These are phyloP conservation scores for Notiomystis cincta DNA, from an alignment of 2,113 vertebrate genomes.

Conservation along the genomic window DNA sequence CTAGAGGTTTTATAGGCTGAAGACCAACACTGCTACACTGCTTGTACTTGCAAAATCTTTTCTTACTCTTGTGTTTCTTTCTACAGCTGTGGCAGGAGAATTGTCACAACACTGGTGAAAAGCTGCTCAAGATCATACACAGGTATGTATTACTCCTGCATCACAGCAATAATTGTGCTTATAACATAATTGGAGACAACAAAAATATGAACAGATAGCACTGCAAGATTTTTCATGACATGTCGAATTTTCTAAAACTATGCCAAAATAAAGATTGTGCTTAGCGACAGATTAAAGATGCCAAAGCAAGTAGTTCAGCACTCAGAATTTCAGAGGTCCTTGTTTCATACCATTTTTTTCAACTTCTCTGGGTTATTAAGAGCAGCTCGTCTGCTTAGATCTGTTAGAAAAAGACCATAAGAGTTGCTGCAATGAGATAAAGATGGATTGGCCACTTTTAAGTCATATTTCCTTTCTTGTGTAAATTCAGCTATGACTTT, in stretches of 20 bases:
- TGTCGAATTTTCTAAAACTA: neutral
- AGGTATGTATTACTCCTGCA: neutral
- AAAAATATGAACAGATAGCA: neutral
- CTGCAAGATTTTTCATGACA: neutral
- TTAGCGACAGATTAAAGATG: neutral
- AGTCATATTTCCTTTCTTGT: constrained; percentile 52
- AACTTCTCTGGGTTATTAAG: neutral
- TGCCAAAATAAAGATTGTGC: neutral
- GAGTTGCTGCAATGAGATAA: constrained; percentile 21
- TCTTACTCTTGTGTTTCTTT: neutral
- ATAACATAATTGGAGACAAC: fast-evolving
- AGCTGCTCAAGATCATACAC: neutral
- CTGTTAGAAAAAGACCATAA: neutral
- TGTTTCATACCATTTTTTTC: neutral
- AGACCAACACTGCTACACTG: neutral
- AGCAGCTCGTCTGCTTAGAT: neutral
- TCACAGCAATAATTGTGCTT: neutral
- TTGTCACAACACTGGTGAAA: neutral
- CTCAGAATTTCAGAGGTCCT: constrained; percentile 4
- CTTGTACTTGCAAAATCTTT: neutral
- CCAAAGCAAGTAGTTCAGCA: neutral
- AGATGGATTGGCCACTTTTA: constrained; percentile 44
- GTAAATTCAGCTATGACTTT: constrained; percentile 42
- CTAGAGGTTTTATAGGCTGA: neutral
- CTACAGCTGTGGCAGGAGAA: neutral